Evolutionary conservation across 2,797 vertebrate species (phyloP), one percentile per base, ranked within the genome.

Genomic region (Spinus olivaceus): DNA sequence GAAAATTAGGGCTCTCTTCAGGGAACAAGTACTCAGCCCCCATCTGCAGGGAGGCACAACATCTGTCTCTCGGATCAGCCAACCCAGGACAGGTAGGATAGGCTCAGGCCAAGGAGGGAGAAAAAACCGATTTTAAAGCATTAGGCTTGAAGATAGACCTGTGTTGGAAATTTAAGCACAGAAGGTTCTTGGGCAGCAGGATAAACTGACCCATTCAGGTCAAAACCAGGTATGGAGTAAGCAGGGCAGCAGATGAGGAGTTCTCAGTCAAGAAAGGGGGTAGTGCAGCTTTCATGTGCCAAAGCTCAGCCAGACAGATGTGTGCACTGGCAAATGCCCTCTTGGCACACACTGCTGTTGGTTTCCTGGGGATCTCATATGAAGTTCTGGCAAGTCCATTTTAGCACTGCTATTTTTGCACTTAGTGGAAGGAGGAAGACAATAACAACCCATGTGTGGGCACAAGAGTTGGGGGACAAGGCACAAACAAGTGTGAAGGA

Each of bases 401-500:
- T 3, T 4, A 17, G 47, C 53, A 35, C 4, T 5, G 54, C 14
- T 30, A 10, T 14, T 80, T 87, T 39, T 87, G 60, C 32, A 35
- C 19, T 82, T 49, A 23, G n/a, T 8, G 41, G 66, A n/a, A 85
- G 27, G 10, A 91, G 51, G 90, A 93, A 88, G 69, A 78, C 22
- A 4, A 0, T 30, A 81, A 63, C 63, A 81, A 87, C 35, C 54
- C 25, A 46, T 0, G 0, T 37, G 49, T 77, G 78, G 53, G 70
- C 44, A 50, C 81, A 65, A 90, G 65, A 86, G 49, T 20, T 35
- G 37, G 20, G 44, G 27, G 10, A 87, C 60, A 93, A 94, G 86
- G 89, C 94, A 94, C 89, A n/a, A 87, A 77, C 32, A 85, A 85
- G 30, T 13, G 32, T 85, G 56, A 87, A 93, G 37, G 49, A 77